A percentile compares a stretch with the other conserved stretches of the same genome.
Conservation (phyloP, 2,888 invertebrate genomes). For the Netelia melanura region DNA sequence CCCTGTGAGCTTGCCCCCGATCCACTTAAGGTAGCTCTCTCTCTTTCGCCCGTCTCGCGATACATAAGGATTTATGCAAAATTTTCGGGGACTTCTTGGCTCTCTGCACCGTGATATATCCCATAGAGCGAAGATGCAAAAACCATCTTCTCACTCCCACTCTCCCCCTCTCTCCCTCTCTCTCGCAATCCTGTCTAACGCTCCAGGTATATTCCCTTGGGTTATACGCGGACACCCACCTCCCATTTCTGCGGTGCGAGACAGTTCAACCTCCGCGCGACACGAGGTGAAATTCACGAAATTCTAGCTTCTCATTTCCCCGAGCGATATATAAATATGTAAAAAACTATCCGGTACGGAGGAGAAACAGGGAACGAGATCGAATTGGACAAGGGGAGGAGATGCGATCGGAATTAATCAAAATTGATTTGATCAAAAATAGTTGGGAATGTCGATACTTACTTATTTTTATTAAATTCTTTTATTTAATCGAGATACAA, state of each 20-base stretch:
- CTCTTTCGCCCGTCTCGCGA: constrained; percentile 58
- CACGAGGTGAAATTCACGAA: constrained; percentile 51
- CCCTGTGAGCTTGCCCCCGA: constrained; percentile 32
- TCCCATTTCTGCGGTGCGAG: background rate
- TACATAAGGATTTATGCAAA: constrained; percentile 74
- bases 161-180: constrained; percentile 30
- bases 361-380: too few relatives aligned
- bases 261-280: background rate
- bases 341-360: constrained; percentile 31
- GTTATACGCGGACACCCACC: constrained; percentile 50
- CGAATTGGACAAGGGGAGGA: too few relatives aligned
- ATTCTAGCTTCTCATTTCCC: constrained; percentile 38
- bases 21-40: constrained; percentile 58
- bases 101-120: constrained; percentile 40
- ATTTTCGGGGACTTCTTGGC: constrained; percentile 47
- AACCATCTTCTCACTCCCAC: constrained; percentile 41
- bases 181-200: constrained; percentile 43
- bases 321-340: constrained; percentile 43
- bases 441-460: too few relatives aligned
- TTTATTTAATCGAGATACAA: too few relatives aligned
- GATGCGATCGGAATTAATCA: too few relatives aligned
- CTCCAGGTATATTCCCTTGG: constrained; percentile 28
- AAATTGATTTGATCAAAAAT: too few relatives aligned
- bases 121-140: constrained; percentile 24
- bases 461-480: too few relatives aligned